phyloP scores from a whole-genome alignment of 2,888 invertebrate species.

The Andrena bicolor region DNA sequence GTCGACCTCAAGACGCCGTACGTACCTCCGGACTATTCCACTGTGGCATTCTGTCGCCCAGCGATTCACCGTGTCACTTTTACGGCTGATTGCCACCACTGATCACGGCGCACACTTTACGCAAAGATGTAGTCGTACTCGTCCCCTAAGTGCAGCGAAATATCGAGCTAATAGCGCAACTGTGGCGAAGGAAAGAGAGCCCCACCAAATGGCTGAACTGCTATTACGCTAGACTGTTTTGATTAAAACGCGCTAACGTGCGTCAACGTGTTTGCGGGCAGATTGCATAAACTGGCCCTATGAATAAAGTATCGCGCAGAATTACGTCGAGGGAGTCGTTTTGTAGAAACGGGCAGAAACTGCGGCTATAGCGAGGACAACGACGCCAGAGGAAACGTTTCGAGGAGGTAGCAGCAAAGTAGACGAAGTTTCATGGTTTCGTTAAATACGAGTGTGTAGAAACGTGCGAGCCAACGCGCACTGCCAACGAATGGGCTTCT shows the following conservation, averaged over 20 bases:
- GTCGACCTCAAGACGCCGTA: conserved; percentile 20
- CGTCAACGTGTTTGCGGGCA: conserved; percentile 2
- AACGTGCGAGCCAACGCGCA: background rate
- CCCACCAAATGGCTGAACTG: conserved; percentile 11
- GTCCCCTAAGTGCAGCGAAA: background rate
- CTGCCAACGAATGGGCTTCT: conserved; percentile 24
- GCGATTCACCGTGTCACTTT: background rate
- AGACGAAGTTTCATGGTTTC: background rate
- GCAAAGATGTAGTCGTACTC: background rate
- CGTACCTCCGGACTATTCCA: conserved; percentile 4
- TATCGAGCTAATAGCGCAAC: background rate
- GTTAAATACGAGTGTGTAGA: background rate
- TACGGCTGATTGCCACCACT: background rate
- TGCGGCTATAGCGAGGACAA: background rate
- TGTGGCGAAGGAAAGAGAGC: background rate
- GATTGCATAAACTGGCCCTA: background rate
- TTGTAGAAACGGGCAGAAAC: background rate
- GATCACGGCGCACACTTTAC: no score
- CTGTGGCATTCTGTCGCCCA: background rate
- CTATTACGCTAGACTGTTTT: conserved; percentile 21
- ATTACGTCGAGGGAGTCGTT: conserved; percentile 1
- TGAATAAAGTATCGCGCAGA: conserved; percentile 30
- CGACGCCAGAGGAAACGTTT: no score
- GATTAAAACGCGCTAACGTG: conserved; percentile 34
- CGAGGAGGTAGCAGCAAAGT: background rate